Base-by-base conservation (phyloP, 2,888 invertebrate species). In the Lepidonotus clava region DNA sequence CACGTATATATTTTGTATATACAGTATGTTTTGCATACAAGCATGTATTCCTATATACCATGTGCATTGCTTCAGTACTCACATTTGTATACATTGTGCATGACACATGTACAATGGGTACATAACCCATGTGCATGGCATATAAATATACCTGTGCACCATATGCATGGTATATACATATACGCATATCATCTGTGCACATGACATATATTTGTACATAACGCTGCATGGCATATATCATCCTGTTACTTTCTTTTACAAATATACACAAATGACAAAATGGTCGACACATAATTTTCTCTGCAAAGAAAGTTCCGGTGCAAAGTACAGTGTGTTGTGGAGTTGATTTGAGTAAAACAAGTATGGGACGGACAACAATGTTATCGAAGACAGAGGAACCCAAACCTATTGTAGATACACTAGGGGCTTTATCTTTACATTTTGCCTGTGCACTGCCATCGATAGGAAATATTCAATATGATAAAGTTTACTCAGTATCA, bases 401-500 rank as follows among this genome's bases (percentile, higher is more conserved):
- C 71, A 71, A 71, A 71, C 34, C 71, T 71, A 71, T 71, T 71
- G 71, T 71, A 71, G 71, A 21, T 34, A 71, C 36, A 38, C 36
- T 71, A 61, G 71, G 24, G 71, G 14, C 38, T 56, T 11, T 71
- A 21, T 71, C 71, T 41, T 80, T 80, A 80, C 80, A 80, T 80
- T 80, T 80, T 80, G 80, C 80, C 80, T 80, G 80, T 80, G 34
- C 80, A 80, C 80, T 80, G 80, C 80, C 80, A 80, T 80, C 14
- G 41, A 51, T 80, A 80, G 80, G 71, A 71, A 38, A 38, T 71
- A 71, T 71, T 38, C 36, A 71, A 71, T 71, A 71, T 71, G 71
- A 71, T 71, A 38, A 71, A 71, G 34, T 71, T 71, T 71, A 71
- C 71, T 36, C 38, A 71, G 14, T 71, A n/a, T n/a, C n/a, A 71